These are phyloP conservation scores for Bombus picipes DNA, from an alignment of 1,140 invertebrate species.

Conservation along the genomic window DNA sequence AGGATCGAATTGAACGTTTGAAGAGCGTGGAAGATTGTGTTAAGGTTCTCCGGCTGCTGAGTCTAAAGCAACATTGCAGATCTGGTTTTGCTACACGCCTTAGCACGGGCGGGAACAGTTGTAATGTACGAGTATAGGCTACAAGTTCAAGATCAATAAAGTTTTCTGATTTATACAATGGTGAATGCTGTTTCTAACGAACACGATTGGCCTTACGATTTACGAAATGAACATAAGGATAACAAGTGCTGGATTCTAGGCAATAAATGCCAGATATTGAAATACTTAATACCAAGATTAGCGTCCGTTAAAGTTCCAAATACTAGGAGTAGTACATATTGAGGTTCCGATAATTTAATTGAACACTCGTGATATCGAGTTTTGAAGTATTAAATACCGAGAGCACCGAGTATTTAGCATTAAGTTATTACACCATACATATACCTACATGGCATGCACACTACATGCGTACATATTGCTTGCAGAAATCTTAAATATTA, in stretches of 20 bases:
- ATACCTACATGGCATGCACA: too few relatives aligned
- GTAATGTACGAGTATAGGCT: slow-evolving; percentile 11
- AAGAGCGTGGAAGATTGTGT: slow-evolving; percentile 23
- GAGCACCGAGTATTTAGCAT: too few relatives aligned
- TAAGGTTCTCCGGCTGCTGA: slow-evolving; percentile 1
- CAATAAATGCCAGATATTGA: background rate
- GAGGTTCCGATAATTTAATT: background rate
- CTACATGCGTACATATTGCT: too few relatives aligned
- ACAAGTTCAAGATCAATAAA: slow-evolving; percentile 28
- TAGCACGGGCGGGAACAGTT: background rate
- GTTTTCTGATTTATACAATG: background rate
- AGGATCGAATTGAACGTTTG: slow-evolving; percentile 36
- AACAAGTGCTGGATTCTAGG: too few relatives aligned
- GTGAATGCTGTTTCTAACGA: slow-evolving; percentile 14
- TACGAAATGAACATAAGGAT: background rate
- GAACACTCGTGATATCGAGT: too few relatives aligned
- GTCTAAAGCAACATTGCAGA: background rate
- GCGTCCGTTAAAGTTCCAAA: background rate
- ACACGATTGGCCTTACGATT: background rate
- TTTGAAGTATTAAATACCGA: too few relatives aligned
- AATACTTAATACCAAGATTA: background rate
- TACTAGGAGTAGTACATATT: too few relatives aligned
- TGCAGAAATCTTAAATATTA: too few relatives aligned
- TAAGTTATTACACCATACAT: too few relatives aligned
- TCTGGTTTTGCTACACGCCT: slow-evolving; percentile 7